Percentiles rank a stretch among this genome's conserved stretches.
Evolutionary conservation across 2,797 vertebrate species (phyloP).

Genomic region (Hybognathus amarus): DNA sequence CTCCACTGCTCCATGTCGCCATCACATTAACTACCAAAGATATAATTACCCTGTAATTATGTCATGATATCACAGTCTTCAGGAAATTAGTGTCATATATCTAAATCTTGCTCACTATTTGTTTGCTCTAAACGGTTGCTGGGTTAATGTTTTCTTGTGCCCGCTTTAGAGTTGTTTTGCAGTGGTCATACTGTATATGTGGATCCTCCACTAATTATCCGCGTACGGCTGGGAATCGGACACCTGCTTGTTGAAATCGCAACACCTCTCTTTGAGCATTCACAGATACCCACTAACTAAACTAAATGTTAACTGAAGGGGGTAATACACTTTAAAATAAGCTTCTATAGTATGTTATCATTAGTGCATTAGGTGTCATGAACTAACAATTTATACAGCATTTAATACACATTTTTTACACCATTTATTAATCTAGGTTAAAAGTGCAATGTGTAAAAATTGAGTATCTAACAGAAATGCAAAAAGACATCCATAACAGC

Average conservation of each 20-base stretch:
- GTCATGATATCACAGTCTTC: neutral
- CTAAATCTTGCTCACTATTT: neutral
- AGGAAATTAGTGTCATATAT: neutral
- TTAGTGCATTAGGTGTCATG: too few species aligned
- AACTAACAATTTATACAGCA: too few species aligned
- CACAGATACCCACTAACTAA: neutral
- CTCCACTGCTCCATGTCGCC: neutral
- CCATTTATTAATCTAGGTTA: too few species aligned
- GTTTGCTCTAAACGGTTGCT: neutral
- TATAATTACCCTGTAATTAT: slow-evolving; percentile 10
- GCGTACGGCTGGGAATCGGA: slow-evolving; percentile 2
- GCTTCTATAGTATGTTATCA: neutral
- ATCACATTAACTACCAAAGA: neutral
- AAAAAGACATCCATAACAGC: too few species aligned
- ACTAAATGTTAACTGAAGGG: neutral
- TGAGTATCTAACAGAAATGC: too few species aligned
- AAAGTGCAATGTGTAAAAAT: too few species aligned
- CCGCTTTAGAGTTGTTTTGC: neutral
- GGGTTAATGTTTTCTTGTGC: slow-evolving; percentile 18
- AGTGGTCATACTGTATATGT: neutral
- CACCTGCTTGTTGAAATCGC: slow-evolving; percentile 9
- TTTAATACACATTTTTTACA: too few species aligned
- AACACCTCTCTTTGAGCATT: neutral
- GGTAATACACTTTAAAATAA: neutral
- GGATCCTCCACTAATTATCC: neutral